phyloP scores from a whole-genome alignment of 2,113 vertebrate species.

The Nibea albiflora region DNA sequence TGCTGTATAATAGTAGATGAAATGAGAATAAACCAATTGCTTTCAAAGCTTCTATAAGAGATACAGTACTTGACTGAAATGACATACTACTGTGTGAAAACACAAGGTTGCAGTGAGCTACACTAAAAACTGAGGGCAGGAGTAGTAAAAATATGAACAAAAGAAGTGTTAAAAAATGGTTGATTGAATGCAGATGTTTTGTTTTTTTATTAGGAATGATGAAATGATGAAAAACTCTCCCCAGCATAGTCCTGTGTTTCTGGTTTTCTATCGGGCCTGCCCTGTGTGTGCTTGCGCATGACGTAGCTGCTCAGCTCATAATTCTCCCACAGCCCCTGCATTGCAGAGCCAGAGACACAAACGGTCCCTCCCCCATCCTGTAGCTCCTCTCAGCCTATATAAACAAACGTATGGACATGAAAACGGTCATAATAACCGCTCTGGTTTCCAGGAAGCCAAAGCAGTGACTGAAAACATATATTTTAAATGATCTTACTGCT shows the following conservation, averaged over 20 bases:
- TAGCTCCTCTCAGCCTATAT: slow-evolving; percentile 49
- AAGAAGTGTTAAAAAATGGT: slow-evolving; percentile 10
- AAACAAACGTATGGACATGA: slow-evolving; percentile 40
- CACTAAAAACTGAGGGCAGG: background rate
- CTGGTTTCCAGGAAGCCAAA: slow-evolving; percentile 6
- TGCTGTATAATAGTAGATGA: slow-evolving; percentile 24
- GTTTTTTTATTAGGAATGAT: background rate
- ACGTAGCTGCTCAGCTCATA: slow-evolving; percentile 73
- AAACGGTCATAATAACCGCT: background rate
- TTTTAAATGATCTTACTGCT: background rate
- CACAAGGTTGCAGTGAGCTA: background rate
- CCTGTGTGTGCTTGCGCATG: slow-evolving; percentile 56
- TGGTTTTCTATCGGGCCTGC: slow-evolving; percentile 43
- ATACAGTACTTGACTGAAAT: accelerated
- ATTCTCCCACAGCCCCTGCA: slow-evolving; percentile 80
- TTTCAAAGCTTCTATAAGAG: background rate
- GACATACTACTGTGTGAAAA: background rate
- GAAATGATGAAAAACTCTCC: background rate
- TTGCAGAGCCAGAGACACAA: slow-evolving; percentile 78
- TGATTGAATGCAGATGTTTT: background rate
- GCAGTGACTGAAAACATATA: background rate
- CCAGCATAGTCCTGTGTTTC: slow-evolving; percentile 7
- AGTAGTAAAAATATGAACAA: background rate
- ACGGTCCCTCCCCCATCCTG: slow-evolving; percentile 58
- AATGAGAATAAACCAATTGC: background rate